Conservation (phyloP, 2,797 vertebrate genomes). For the Xenentodon cancila region DNA sequence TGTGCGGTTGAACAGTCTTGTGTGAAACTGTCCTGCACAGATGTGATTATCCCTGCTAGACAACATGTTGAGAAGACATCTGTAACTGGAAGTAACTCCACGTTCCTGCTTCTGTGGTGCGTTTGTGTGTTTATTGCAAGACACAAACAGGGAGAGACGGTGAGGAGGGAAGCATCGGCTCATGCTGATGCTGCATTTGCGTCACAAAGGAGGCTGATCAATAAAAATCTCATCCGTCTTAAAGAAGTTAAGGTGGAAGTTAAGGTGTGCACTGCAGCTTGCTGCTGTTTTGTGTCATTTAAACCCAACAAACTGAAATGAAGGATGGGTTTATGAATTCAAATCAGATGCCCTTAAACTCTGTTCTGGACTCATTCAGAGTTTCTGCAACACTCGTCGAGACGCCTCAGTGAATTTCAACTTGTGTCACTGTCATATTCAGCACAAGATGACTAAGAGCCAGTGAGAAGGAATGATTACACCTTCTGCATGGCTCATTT, state of each 20-base stretch:
- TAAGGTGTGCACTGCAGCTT: too few species aligned
- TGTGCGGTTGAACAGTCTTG: too few species aligned
- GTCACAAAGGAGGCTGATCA: slow-evolving; percentile 17
- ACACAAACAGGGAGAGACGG: slow-evolving; percentile 7
- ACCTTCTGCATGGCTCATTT: not conserved
- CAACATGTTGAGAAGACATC: not conserved
- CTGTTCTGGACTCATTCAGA: too few species aligned
- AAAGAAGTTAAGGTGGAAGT: too few species aligned
- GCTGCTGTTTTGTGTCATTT: too few species aligned
- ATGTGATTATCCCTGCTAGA: slow-evolving; percentile 5
- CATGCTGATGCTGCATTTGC: slow-evolving; percentile 29
- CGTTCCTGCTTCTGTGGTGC: not conserved
- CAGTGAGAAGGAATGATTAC: not conserved
- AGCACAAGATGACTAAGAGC: not conserved
- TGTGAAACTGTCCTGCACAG: too few species aligned
- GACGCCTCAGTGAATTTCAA: too few species aligned
- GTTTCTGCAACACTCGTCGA: too few species aligned
- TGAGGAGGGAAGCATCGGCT: slow-evolving; percentile 2
- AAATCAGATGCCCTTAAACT: too few species aligned
- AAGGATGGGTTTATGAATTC: too few species aligned
- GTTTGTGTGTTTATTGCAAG: slow-evolving; percentile 23
- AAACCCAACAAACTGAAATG: too few species aligned
- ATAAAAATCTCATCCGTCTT: too few species aligned
- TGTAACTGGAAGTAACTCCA: not conserved
- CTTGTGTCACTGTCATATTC: not conserved